Conservation (phyloP, 2,797 vertebrate species). For the Malacoraja senta region DNA sequence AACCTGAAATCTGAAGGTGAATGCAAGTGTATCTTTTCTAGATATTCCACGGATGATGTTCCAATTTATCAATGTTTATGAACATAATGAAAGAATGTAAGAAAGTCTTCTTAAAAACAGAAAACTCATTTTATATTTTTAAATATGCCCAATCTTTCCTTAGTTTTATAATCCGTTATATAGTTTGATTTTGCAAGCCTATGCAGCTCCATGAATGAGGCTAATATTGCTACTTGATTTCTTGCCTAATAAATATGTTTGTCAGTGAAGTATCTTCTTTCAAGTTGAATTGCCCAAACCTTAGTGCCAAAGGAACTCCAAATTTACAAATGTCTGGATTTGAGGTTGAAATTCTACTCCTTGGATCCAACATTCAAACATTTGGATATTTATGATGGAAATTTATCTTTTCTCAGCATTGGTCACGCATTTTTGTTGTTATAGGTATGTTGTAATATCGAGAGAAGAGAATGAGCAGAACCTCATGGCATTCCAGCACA, state of each 20-base stretch:
- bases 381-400: neutral
- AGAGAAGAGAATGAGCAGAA: constrained; percentile 80
- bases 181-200: neutral
- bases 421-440: neutral
- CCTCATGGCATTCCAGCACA: constrained; percentile 81
- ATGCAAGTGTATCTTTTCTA: neutral
- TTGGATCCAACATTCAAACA: neutral
- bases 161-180: neutral
- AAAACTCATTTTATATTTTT: neutral
- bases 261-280: neutral
- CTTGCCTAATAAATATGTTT: neutral
- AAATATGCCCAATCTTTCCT: neutral
- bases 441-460: constrained; percentile 81
- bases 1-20: neutral
- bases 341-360: neutral
- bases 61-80: neutral
- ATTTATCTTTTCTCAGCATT: neutral
- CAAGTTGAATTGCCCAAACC: neutral
- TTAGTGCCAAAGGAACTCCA: neutral
- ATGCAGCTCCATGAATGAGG: neutral
- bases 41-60: neutral
- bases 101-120: neutral
- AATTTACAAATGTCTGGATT: neutral
- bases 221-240: neutral
- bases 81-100: neutral